phyloP scores from a whole-genome alignment of 2,797 vertebrate genomes.

The Anomalospiza imberbis region DNA sequence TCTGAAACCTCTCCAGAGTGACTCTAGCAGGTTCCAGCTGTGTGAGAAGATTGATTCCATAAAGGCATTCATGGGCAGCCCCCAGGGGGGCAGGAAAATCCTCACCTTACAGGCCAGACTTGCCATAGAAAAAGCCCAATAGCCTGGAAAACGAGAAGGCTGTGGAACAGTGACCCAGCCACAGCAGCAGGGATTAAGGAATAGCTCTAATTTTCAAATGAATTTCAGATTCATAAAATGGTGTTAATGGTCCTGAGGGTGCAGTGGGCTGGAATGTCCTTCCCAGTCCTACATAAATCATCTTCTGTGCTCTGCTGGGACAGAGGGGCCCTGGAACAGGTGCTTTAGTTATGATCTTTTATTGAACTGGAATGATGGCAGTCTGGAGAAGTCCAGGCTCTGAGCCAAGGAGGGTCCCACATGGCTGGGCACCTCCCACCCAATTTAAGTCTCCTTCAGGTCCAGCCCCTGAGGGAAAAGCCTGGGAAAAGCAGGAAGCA shows the following conservation, averaged over 20 bases:
- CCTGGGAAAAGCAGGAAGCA: not conserved
- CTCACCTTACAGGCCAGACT: not conserved
- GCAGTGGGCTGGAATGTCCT: not conserved
- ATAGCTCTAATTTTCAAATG: not conserved
- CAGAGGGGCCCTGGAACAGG: not conserved
- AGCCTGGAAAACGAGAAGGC: not conserved
- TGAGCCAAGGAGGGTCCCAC: not conserved
- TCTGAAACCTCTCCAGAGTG: not conserved
- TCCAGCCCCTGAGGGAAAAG: not conserved
- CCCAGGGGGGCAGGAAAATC: not conserved
- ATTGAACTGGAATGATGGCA: not conserved
- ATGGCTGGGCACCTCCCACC: not conserved
- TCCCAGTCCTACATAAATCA: not conserved
- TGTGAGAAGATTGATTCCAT: not conserved
- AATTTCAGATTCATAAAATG: not conserved
- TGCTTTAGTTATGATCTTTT: not conserved
- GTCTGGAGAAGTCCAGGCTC: not conserved
- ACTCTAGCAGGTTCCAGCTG: not conserved
- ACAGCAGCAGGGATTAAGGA: not conserved
- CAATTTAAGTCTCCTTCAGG: not conserved
- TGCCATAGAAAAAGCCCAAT: not conserved
- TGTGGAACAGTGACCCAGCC: not conserved
- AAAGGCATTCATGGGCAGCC: not conserved
- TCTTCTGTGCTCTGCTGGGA: not conserved
- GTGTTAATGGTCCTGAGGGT: not conserved